phyloP scores from a whole-genome alignment of 2,113 vertebrate species.

The Chionis minor region DNA sequence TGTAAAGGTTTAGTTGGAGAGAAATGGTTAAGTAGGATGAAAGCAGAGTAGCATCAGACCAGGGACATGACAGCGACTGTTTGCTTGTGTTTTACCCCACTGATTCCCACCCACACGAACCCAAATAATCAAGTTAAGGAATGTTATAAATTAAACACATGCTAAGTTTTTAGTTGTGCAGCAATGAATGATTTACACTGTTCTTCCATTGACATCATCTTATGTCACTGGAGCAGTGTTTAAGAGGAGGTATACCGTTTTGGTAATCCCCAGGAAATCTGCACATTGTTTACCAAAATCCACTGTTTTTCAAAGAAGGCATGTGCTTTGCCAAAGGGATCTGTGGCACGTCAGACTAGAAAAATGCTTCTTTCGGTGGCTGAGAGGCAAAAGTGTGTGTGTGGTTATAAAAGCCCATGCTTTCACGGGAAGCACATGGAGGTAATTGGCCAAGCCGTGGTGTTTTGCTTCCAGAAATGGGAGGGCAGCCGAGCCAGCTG shows the following conservation, averaged over 20 bases:
- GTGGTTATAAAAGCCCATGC: background rate
- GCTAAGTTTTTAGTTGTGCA: background rate
- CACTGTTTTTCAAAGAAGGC: background rate
- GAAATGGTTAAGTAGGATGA: background rate
- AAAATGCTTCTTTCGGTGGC: background rate
- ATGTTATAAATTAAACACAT: background rate
- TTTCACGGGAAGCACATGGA: background rate
- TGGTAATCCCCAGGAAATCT: constrained; percentile 44
- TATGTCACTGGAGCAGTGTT: background rate
- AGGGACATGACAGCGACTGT: background rate
- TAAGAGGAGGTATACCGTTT: background rate
- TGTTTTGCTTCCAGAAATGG: background rate
- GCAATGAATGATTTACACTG: background rate
- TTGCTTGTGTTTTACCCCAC: background rate
- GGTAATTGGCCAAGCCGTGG: background rate
- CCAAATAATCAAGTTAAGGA: background rate
- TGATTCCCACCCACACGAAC: background rate
- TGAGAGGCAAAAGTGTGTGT: background rate
- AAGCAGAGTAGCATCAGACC: background rate
- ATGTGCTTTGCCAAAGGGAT: background rate
- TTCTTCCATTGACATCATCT: background rate
- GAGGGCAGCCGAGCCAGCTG: background rate
- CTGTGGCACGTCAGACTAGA: background rate
- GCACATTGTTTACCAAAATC: background rate
- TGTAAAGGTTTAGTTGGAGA: background rate